Evolutionary conservation across 2,797 vertebrate species (phyloP), one percentile per base, ranked within the genome.

Genomic region (Helarctos malayanus): DNA sequence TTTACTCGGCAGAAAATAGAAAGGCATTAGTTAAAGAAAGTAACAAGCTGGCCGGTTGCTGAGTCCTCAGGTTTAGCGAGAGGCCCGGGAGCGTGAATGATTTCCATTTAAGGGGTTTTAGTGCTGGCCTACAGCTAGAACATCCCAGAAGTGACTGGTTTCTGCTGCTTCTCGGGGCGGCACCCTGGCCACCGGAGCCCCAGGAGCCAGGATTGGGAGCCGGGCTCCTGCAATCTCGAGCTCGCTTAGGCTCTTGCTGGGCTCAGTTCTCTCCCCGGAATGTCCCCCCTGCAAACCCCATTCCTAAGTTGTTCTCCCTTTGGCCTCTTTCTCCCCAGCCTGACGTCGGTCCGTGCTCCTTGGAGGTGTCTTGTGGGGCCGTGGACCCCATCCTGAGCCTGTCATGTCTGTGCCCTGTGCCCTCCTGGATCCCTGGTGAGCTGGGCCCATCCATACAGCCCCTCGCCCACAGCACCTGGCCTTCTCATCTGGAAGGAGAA

Each of bases 1-100:
- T 97, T 97, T 98, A 95, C 96, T 96, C 97, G 94, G 96, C 96
- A 97, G 97, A 91, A 98, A 98, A 93, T 88, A 96, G 97, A 96
- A 97, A 96, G 90, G 92, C 95, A 93, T 98, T 97, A 94, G 96
- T 98, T 97, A 97, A 93, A 95, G 90, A 91, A 94, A 95, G 93
- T 97, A 98, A 97, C 94, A 94, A 96, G 92, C 90, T 80, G 52
- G 76, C 89, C 88, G 82, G 80, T 61, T 98, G 97, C 95, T 98
- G 95, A 98, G 27, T 16, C 94, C 71, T 98, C 94, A 90, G 68
- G 90, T 98, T 97, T 96, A 59, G 76, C 0, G 3, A 93, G 93
- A 96, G 92, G 85, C 76, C 59, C 38, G 49, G 78, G 82, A 98
- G 87, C 90, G 27, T 38, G 82, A 94, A 91, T 86, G 90, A 79